Evolutionary conservation across 2,888 invertebrate species (phyloP).

Genomic region (Mesoligia furuncula): DNA sequence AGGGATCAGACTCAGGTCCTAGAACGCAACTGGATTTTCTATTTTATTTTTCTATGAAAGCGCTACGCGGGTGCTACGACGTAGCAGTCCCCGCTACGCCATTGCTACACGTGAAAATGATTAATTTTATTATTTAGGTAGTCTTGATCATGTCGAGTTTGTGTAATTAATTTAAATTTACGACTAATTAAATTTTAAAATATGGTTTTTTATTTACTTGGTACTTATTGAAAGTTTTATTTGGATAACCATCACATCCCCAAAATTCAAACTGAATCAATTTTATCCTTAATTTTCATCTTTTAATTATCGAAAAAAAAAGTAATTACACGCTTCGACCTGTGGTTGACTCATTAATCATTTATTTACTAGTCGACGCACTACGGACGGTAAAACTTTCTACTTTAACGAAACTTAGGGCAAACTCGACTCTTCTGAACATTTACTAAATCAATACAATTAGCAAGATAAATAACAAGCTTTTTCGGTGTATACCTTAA

Average conservation of each 20-base stretch:
- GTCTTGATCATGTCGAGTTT: no score
- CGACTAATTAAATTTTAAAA: no score
- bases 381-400: constrained; percentile 52
- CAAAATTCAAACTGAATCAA: background rate
- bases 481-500: constrained; percentile 45
- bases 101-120: background rate
- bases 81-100: background rate
- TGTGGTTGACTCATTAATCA: constrained; percentile 46
- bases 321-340: constrained; percentile 35
- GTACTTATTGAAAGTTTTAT: background rate
- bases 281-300: constrained; percentile 11
- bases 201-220: background rate
- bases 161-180: background rate
- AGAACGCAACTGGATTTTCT: background rate
- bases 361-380: constrained; percentile 40
- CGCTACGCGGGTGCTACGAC: background rate
- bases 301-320: constrained; percentile 26
- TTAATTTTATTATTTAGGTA: background rate
- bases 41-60: no score
- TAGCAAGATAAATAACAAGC: constrained; percentile 61
- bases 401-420: constrained; percentile 48
- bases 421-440: constrained; percentile 48
- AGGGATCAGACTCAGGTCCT: background rate
- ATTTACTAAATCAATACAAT: constrained; percentile 60
- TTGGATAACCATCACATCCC: background rate